Evolutionary conservation across 92 coral and sea anemone genomes (phyloP).

Genomic region (Palythoa grandiflora): DNA sequence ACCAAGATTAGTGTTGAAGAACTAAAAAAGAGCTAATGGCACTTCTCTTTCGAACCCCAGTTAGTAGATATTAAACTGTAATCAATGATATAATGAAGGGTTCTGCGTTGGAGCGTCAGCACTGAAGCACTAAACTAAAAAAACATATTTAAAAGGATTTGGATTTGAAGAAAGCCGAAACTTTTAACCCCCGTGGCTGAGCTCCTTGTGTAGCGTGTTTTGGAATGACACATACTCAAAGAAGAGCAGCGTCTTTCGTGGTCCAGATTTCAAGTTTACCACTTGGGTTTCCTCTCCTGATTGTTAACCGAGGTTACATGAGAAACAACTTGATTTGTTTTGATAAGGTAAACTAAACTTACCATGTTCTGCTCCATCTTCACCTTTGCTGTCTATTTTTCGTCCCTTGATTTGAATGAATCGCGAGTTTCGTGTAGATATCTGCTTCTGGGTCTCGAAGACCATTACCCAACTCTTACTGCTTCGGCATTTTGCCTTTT

Average conservation of each 20-base stretch:
- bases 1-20: slow-evolving; percentile 39
- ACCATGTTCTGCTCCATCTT: slow-evolving; percentile 31
- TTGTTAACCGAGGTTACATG: background rate
- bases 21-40: background rate
- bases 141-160: background rate
- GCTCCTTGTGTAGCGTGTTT: background rate
- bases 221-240: background rate
- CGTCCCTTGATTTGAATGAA: slow-evolving; percentile 35
- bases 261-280: background rate
- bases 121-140: background rate
- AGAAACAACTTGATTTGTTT: background rate
- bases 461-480: background rate
- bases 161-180: background rate
- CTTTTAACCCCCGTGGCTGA: background rate
- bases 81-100: background rate
- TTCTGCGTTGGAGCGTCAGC: background rate
- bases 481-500: background rate
- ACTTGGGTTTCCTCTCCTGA: background rate
- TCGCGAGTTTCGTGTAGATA: slow-evolving; percentile 4
- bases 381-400: slow-evolving; percentile 20
- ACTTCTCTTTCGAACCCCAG: background rate
- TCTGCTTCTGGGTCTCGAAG: slow-evolving; percentile 11
- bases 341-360: slow-evolving; percentile 7
- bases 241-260: too few species aligned
- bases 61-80: background rate